Evolutionary conservation across 1,140 invertebrate genomes (phyloP).

Genomic region (Neodiprion fabricii): DNA sequence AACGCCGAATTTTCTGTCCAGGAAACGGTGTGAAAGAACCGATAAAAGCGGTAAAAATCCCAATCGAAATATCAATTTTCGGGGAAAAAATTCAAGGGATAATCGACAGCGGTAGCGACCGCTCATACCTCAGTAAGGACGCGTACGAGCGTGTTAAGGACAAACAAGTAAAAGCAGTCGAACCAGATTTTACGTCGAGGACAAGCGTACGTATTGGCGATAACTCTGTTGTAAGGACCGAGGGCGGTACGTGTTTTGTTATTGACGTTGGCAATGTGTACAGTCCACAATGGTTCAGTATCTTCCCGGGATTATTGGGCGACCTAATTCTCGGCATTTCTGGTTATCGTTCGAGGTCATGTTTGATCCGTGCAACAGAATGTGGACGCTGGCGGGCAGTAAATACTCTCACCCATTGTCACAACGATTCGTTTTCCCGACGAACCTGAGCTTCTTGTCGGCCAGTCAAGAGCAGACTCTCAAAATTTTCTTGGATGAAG

Average conservation of each 20-base stretch:
- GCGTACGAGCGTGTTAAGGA: constrained; percentile 8
- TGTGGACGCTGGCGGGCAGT: constrained; percentile 21
- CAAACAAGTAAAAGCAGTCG: background rate
- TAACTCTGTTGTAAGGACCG: background rate
- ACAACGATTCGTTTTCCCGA: background rate
- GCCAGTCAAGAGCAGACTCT: too few relatives aligned
- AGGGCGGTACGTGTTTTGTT: background rate
- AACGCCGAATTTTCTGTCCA: background rate
- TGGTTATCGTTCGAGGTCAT: constrained; percentile 18
- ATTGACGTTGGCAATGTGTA: constrained; percentile 14
- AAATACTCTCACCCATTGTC: constrained; percentile 19
- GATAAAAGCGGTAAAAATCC: constrained; percentile 16
- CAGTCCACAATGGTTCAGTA: constrained; percentile 18
- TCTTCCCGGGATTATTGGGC: constrained; percentile 9
- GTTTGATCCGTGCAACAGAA: background rate
- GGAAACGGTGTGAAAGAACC: constrained; percentile 14
- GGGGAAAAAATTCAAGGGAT: constrained; percentile 23
- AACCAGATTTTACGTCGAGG: background rate
- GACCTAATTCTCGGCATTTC: constrained; percentile 23
- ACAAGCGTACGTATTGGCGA: background rate
- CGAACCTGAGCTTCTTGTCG: too few relatives aligned
- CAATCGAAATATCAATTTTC: constrained; percentile 23
- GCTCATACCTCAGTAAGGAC: constrained; percentile 21
- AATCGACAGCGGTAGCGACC: constrained; percentile 27
- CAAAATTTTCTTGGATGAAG: background rate